These are phyloP conservation scores for Cromileptes altivelis DNA, from an alignment of 2,113 vertebrate species.

Conservation along the genomic window DNA sequence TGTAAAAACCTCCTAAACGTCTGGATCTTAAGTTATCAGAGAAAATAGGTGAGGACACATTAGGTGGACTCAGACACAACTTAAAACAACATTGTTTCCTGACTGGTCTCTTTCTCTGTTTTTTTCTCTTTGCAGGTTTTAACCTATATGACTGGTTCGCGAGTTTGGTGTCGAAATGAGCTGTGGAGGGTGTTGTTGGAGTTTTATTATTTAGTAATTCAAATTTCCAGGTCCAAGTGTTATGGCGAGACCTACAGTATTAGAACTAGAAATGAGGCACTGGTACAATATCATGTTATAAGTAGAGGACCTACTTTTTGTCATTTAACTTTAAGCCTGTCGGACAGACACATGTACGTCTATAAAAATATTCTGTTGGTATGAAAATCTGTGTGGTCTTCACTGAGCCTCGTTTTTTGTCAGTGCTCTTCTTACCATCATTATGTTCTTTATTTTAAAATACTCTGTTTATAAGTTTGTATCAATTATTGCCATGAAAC, in stretches of 20 bases:
- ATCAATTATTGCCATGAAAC: neutral
- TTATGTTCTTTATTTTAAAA: neutral
- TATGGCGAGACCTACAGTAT: neutral
- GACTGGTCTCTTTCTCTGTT: neutral
- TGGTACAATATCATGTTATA: neutral
- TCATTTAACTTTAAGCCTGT: neutral
- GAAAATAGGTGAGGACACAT: too few relatives aligned
- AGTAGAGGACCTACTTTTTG: neutral
- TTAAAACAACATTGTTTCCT: neutral
- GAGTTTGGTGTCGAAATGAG: neutral
- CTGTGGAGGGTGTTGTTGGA: neutral
- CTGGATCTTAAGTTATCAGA: too few relatives aligned
- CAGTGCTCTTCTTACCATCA: neutral
- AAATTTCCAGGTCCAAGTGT: neutral
- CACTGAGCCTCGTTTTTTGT: neutral
- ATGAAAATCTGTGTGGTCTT: neutral
- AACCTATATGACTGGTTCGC: neutral
- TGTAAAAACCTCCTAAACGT: too few relatives aligned
- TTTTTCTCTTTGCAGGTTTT: neutral
- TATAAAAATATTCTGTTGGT: neutral
- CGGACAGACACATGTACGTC: neutral
- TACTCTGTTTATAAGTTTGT: neutral
- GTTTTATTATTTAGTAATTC: neutral
- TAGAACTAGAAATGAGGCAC: neutral
- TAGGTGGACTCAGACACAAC: too few relatives aligned